Percentiles rank a stretch among this genome's conserved stretches.
Evolutionary conservation across 2,113 vertebrate genomes (phyloP).

Genomic region (Ptyas mucosa): DNA sequence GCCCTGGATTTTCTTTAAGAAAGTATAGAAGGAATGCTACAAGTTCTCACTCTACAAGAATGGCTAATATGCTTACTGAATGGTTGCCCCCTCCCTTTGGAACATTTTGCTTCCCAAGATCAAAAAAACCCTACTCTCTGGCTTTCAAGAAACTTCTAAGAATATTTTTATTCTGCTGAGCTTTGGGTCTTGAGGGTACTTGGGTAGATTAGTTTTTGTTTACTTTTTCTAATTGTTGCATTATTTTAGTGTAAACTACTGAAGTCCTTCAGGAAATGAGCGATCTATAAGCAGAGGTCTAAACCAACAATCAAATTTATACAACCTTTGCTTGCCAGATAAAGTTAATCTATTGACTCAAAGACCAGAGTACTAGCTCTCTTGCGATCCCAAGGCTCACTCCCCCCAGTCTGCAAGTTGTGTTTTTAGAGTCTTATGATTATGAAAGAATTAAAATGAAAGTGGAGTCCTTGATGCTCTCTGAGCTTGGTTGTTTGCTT

Average conservation of each 20-base stretch:
- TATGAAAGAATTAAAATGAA: background rate
- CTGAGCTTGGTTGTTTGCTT: background rate
- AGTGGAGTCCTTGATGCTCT: background rate
- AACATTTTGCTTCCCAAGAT: background rate
- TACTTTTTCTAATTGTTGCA: background rate
- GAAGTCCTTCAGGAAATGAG: background rate
- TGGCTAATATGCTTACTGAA: background rate
- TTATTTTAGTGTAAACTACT: background rate
- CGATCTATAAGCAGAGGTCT: background rate
- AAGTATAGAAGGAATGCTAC: background rate
- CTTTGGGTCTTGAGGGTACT: background rate
- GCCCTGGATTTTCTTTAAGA: background rate
- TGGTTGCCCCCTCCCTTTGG: background rate
- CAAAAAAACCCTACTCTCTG: rapidly evolving
- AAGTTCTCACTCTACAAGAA: background rate
- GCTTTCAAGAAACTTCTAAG: background rate
- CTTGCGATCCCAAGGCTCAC: background rate
- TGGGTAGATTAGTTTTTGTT: background rate
- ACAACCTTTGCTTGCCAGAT: background rate
- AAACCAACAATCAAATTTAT: background rate
- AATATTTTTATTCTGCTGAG: background rate
- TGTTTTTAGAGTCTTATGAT: background rate
- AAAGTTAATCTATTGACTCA: background rate
- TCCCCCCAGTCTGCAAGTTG: background rate
- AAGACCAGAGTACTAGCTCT: background rate